Percentiles rank a stretch among this genome's conserved stretches.
phyloP scores from a whole-genome alignment of 2,113 vertebrate genomes.

The Pomatostomus ruficeps region DNA sequence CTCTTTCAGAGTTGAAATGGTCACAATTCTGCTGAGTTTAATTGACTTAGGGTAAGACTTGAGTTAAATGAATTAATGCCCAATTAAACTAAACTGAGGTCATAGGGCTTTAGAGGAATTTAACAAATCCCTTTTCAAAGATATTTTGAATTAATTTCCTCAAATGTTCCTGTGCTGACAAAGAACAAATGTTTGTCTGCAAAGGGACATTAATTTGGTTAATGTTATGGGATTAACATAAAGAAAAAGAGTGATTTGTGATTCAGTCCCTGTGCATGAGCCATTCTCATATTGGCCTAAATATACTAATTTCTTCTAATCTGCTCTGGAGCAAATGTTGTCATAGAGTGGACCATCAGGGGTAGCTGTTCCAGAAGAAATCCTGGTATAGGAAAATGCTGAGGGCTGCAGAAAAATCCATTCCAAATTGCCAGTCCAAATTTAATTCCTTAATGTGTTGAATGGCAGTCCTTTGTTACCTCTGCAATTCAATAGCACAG shows the following conservation, averaged over 20 bases:
- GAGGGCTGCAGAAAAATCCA: neutral
- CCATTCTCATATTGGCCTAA: neutral
- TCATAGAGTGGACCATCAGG: neutral
- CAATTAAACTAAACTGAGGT: constrained; percentile 20
- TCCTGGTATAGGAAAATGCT: neutral
- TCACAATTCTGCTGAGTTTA: constrained; percentile 20
- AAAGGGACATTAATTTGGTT: constrained; percentile 2
- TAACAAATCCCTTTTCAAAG: constrained; percentile 29
- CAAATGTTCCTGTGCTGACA: neutral
- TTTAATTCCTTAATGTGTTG: constrained; percentile 41
- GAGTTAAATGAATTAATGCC: neutral
- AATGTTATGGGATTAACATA: constrained; percentile 18
- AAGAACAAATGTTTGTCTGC: constrained; percentile 3
- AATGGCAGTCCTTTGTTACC: neutral
- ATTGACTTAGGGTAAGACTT: constrained; percentile 7
- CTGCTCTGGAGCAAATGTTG: neutral
- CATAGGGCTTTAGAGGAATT: neutral
- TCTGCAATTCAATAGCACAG: neutral
- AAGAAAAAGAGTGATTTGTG: constrained; percentile 6
- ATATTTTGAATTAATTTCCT: constrained; percentile 30
- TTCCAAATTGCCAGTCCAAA: neutral
- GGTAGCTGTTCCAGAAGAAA: constrained; percentile 10
- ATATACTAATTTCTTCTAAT: neutral
- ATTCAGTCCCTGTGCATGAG: neutral
- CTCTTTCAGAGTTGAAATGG: neutral